phyloP scores from a whole-genome alignment of 37 sponge, comb jelly and placozoan species.

The Beroe ovata region DNA sequence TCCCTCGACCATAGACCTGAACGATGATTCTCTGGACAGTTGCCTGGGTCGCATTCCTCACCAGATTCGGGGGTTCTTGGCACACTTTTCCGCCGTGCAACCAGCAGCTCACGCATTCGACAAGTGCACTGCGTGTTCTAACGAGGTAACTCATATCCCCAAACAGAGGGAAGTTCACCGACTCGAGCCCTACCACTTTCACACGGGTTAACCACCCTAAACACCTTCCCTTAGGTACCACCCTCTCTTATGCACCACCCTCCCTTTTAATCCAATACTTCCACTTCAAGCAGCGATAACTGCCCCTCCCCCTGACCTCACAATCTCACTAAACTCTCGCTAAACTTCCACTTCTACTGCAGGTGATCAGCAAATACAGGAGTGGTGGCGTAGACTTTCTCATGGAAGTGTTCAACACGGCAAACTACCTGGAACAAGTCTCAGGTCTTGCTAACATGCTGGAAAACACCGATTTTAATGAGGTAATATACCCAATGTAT shows the following conservation, averaged over 20 bases:
- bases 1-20: constrained; percentile 14
- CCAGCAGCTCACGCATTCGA: constrained; percentile 83
- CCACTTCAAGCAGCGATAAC: too few relatives aligned
- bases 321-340: too few relatives aligned
- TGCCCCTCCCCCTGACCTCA: too few relatives aligned
- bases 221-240: too few relatives aligned
- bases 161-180: too few relatives aligned
- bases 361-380: constrained; percentile 74
- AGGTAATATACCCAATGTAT: too few relatives aligned
- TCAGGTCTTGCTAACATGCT: constrained; percentile 86
- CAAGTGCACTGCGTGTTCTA: constrained; percentile 92
- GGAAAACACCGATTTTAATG: constrained; percentile 74
- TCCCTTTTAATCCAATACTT: too few relatives aligned
- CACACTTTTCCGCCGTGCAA: constrained; percentile 83
- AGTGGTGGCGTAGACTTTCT: constrained; percentile 86
- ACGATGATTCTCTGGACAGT: background rate
- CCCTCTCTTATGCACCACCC: too few relatives aligned
- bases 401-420: constrained; percentile 88
- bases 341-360: too few relatives aligned
- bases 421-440: constrained; percentile 86
- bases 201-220: too few relatives aligned
- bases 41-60: constrained; percentile 28
- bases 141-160: too few relatives aligned
- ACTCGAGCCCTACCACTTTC: too few relatives aligned
- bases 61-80: constrained; percentile 93